A percentile compares a stretch with the other conserved stretches of the same genome.
These are phyloP conservation scores for Spodoptera litura DNA, from an alignment of 1,140 invertebrate genomes.

Conservation along the genomic window DNA sequence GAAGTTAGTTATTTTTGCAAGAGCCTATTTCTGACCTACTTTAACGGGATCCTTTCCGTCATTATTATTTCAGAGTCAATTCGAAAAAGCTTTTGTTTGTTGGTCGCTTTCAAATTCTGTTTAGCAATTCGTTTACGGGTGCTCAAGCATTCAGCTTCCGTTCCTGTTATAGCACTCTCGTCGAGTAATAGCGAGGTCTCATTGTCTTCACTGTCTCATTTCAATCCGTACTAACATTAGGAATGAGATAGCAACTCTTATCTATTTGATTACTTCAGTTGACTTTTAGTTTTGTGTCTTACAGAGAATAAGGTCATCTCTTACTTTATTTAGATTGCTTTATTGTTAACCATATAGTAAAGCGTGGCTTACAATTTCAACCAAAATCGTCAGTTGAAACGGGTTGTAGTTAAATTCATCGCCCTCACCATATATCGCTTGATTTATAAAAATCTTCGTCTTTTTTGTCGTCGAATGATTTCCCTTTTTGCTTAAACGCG, in stretches of 20 bases:
- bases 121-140: slow-evolving; percentile 40
- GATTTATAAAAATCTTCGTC: slow-evolving; percentile 31
- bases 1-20: slow-evolving; percentile 60
- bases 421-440: slow-evolving; percentile 35
- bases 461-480: slow-evolving; percentile 5
- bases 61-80: slow-evolving; percentile 64
- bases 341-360: too few species aligned
- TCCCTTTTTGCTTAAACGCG: neutral
- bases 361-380: too few species aligned
- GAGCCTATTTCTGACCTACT: slow-evolving; percentile 50
- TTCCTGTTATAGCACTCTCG: slow-evolving; percentile 17
- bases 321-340: too few species aligned
- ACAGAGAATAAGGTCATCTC: too few species aligned
- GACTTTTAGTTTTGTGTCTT: too few species aligned
- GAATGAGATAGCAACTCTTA: too few species aligned
- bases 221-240: neutral
- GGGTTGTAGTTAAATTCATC: slow-evolving; percentile 8
- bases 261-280: too few species aligned
- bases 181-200: slow-evolving; percentile 29
- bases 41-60: slow-evolving; percentile 52
- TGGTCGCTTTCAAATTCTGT: slow-evolving; percentile 56
- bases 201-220: slow-evolving; percentile 3
- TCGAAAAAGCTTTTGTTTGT: slow-evolving; percentile 56
- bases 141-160: slow-evolving; percentile 41
- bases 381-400: too few species aligned